Percentiles rank a stretch among this genome's conserved stretches.
phyloP scores from a whole-genome alignment of 1,140 invertebrate species.

The Asobara japonica region DNA sequence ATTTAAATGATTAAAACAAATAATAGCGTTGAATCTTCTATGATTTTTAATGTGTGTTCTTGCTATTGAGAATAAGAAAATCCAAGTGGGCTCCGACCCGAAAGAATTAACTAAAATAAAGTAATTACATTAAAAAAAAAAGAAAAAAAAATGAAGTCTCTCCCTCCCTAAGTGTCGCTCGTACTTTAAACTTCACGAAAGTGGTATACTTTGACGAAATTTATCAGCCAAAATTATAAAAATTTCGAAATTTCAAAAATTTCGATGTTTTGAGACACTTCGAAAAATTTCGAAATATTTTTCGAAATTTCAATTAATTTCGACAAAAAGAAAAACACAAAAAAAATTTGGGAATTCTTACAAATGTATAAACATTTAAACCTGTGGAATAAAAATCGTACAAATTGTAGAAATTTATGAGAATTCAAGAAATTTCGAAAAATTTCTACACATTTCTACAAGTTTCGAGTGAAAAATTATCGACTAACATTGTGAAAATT shows the following conservation, averaged over 20 bases:
- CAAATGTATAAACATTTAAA: no score
- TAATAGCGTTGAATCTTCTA: slow-evolving; percentile 46
- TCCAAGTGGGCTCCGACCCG: not conserved
- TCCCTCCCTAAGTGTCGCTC: slow-evolving; percentile 22
- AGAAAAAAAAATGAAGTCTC: not conserved
- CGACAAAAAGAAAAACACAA: no score
- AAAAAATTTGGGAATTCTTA: no score
- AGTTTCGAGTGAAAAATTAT: not conserved
- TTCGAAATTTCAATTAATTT: no score
- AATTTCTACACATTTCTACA: not conserved
- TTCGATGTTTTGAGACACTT: no score
- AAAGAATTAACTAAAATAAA: slow-evolving; percentile 6
- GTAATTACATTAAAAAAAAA: not conserved
- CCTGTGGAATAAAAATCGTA: no score
- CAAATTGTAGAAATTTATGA: no score
- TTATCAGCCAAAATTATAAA: no score
- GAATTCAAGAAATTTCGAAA: no score
- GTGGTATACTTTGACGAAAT: slow-evolving; percentile 28
- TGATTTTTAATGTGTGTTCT: slow-evolving; percentile 52
- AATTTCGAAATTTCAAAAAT: no score
- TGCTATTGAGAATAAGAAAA: slow-evolving; percentile 40
- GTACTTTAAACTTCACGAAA: slow-evolving; percentile 27
- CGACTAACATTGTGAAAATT: no score
- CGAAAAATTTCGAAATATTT: no score
- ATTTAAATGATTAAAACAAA: slow-evolving; percentile 27